A percentile compares a stretch with the other conserved stretches of the same genome.
phyloP scores from a whole-genome alignment of 1,140 invertebrate genomes.

The Lasioglossum albipes region DNA sequence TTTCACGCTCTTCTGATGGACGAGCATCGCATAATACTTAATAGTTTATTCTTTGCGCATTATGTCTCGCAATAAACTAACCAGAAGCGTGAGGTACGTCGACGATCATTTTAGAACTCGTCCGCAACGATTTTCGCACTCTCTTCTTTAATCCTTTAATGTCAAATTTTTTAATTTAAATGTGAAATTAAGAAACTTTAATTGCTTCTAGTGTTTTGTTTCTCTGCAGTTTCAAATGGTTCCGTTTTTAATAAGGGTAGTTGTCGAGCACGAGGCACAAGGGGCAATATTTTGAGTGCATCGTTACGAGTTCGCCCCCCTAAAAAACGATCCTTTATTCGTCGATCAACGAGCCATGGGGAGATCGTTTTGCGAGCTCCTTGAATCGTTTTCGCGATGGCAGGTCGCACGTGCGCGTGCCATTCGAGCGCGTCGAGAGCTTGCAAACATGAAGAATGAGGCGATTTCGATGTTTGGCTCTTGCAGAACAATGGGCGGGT shows the following conservation, averaged over 20 bases:
- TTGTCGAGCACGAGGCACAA: background rate
- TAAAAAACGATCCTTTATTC: constrained; percentile 32
- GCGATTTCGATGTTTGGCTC: background rate
- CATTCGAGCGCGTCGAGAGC: constrained; percentile 45
- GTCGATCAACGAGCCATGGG: constrained; percentile 11
- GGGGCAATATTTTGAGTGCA: constrained; percentile 21
- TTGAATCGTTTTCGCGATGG: constrained; percentile 26
- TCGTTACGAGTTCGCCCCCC: background rate
- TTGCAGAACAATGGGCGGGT: no score
- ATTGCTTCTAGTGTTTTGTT: background rate
- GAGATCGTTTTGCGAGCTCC: constrained; percentile 37
- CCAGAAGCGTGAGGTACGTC: no score
- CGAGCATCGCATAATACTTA: no score
- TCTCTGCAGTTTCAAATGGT: background rate
- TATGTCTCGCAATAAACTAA: no score
- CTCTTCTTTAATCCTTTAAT: no score
- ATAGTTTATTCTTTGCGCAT: no score
- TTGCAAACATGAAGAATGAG: background rate
- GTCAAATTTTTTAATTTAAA: no score
- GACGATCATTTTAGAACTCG: no score
- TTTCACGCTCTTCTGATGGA: no score
- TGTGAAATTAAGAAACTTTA: background rate
- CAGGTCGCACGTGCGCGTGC: constrained; percentile 44
- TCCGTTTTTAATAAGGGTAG: background rate
- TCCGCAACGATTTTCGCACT: no score